These are phyloP conservation scores for Gavia stellata DNA, from an alignment of 2,113 vertebrate genomes.

Conservation along the genomic window DNA sequence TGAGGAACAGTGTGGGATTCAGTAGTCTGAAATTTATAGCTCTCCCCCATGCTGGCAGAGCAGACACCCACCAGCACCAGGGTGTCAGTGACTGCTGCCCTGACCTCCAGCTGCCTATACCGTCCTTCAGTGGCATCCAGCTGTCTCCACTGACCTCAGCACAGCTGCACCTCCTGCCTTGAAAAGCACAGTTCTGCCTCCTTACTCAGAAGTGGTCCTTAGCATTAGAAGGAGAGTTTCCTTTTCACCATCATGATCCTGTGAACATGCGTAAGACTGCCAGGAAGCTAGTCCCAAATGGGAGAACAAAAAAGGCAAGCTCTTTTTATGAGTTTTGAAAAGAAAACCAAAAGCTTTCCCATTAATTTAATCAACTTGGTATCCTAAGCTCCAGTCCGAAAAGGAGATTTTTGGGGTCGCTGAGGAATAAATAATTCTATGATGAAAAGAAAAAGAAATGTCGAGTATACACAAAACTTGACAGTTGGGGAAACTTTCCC, in stretches of 20 bases:
- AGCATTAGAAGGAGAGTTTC: not conserved
- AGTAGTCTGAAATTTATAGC: not conserved
- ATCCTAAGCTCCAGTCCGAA: not conserved
- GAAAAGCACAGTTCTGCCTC: not conserved
- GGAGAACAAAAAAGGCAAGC: not conserved
- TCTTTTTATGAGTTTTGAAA: not conserved
- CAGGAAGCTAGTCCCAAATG: constrained; percentile 8
- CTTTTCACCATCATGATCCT: not conserved
- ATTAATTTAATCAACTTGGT: constrained; percentile 6
- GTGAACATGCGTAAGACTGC: not conserved
- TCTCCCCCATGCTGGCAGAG: not conserved
- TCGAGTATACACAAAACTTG: constrained; percentile 17
- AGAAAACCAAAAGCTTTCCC: constrained; percentile 15
- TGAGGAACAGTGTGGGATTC: not conserved
- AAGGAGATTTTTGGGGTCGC: not conserved
- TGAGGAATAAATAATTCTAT: not conserved
- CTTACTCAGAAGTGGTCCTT: not conserved
- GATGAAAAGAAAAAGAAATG: constrained; percentile 27
- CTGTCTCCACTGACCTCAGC: not conserved
- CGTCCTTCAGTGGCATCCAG: not conserved
- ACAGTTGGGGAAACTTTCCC: constrained; percentile 36
- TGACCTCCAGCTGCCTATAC: not conserved
- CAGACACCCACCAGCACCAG: not conserved
- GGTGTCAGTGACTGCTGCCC: not conserved
- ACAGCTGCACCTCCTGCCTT: not conserved